A percentile compares a stretch with the other conserved stretches of the same genome.
Evolutionary conservation across 2,113 vertebrate species (phyloP).

Genomic region (Notarius lentiginosus): DNA sequence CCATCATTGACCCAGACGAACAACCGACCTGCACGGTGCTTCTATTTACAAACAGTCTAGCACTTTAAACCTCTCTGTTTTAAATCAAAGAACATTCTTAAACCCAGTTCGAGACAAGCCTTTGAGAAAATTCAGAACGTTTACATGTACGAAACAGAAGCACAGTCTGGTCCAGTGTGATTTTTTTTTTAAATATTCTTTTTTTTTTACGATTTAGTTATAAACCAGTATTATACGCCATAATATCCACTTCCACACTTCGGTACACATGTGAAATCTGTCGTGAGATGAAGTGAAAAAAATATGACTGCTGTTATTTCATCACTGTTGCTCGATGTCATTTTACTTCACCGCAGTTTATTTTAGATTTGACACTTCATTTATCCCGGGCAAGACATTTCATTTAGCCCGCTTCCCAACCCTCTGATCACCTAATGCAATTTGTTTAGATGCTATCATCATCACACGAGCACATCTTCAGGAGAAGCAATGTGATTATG

Average conservation of each 20-base stretch:
- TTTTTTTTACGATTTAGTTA: neutral
- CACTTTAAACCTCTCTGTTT: neutral
- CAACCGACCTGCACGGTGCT: too few relatives aligned
- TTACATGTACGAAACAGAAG: neutral
- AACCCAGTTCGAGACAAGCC: neutral
- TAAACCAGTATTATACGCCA: neutral
- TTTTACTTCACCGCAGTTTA: slow-evolving; percentile 23
- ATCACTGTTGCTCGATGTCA: slow-evolving; percentile 7
- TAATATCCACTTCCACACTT: neutral
- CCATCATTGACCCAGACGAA: too few relatives aligned
- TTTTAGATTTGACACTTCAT: slow-evolving; percentile 30
- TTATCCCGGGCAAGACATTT: slow-evolving; percentile 25
- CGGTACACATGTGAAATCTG: neutral
- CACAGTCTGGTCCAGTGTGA: neutral
- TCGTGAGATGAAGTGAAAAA: neutral
- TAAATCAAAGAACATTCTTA: neutral
- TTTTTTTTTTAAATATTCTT: neutral
- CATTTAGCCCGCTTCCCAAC: slow-evolving; percentile 14
- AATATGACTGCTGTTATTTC: slow-evolving; percentile 8
- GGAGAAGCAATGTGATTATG: slow-evolving; percentile 19
- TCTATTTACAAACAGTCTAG: too few relatives aligned
- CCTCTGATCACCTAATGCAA: slow-evolving; percentile 27
- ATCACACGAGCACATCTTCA: neutral
- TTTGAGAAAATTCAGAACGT: neutral
- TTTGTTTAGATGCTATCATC: slow-evolving; percentile 31